These are phyloP conservation scores for Callyntrura guangdongensis DNA, from an alignment of 2,888 invertebrate species.

Conservation along the genomic window DNA sequence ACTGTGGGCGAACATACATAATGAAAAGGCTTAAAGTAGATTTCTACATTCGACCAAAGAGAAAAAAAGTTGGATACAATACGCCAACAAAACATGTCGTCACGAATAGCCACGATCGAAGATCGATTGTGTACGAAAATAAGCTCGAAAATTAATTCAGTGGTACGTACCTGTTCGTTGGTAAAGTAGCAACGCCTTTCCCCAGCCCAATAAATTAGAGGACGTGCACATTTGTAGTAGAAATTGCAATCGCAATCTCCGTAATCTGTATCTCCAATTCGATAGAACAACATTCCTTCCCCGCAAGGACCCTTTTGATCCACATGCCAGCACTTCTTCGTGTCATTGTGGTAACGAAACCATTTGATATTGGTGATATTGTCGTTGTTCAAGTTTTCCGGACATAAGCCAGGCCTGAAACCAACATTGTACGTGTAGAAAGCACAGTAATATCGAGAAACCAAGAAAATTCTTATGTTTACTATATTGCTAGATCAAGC, in stretches of 20 bases:
- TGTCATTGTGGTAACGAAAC: constrained; percentile 81
- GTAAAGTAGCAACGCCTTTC: constrained; percentile 82
- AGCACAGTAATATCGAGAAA: not conserved
- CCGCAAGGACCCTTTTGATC: constrained; percentile 83
- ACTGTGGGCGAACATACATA: too few species aligned
- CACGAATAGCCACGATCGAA: too few species aligned
- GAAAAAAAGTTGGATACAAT: too few species aligned
- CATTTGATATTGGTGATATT: constrained; percentile 78
- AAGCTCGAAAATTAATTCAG: constrained; percentile 39
- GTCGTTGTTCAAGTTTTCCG: constrained; percentile 80
- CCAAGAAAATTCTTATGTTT: not conserved
- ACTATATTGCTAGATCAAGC: not conserved
- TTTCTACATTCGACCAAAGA: too few species aligned
- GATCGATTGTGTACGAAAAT: not conserved
- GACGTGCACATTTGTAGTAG: constrained; percentile 82
- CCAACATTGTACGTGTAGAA: not conserved
- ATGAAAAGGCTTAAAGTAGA: too few species aligned
- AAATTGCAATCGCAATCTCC: constrained; percentile 84
- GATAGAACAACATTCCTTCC: constrained; percentile 81
- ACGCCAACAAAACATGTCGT: too few species aligned
- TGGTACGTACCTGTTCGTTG: constrained; percentile 80
- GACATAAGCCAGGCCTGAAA: constrained; percentile 76
- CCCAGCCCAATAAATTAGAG: constrained; percentile 82
- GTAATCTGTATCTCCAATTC: constrained; percentile 80
- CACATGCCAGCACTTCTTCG: constrained; percentile 81